Evolutionary conservation across 92 coral and sea anemone genomes (phyloP), one percentile per base, ranked within the genome.

Genomic region (Epizoanthus ramosus): DNA sequence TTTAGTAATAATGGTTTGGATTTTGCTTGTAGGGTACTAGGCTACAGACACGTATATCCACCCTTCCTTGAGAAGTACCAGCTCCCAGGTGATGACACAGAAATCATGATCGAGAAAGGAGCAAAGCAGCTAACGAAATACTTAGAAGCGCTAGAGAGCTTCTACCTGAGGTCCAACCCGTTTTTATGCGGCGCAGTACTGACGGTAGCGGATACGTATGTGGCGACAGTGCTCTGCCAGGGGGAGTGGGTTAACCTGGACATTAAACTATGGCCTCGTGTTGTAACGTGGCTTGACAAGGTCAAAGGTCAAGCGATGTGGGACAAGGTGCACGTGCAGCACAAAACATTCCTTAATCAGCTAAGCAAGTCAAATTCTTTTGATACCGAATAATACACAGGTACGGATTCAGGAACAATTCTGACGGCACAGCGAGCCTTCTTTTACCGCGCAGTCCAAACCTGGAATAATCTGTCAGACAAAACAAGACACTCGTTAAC

Each of bases 221-320:
- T 87, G 13, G 98, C 97, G 23, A 84, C 97, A 0, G 80, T 95
- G 14, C 35, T 95, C 22, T 74, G 92, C 43, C 98, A 95, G 64
- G 86, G 89, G 19, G 98, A 95, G 88, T 95, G 97, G 92, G 75
- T 90, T 6, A 91, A 93, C n/a, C 82, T 87, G 21, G 93, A 93
- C 35, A 83, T 90, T 21, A 77, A 71, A 75, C 88, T 95, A 33
- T 95, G 98, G 98, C 97, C 98, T 37, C 81, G 74, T 14, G 89
- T 93, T 57, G 81, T 67, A 21, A 79, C 76, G 71, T 95, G 98
- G 98, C 82, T 93, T 25, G 73, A 75, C 56, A 92, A 86, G 67
- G 95, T 95, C 63, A 90, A 93, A 80, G 72, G 75, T 25, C 98
- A 95, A 56, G 87, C 80, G 17, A 83, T 85, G 39, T 95, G 98